Percentiles rank a stretch among this genome's conserved stretches.
phyloP scores from a whole-genome alignment of 2,797 vertebrate species.

The Nyctibius grandis region DNA sequence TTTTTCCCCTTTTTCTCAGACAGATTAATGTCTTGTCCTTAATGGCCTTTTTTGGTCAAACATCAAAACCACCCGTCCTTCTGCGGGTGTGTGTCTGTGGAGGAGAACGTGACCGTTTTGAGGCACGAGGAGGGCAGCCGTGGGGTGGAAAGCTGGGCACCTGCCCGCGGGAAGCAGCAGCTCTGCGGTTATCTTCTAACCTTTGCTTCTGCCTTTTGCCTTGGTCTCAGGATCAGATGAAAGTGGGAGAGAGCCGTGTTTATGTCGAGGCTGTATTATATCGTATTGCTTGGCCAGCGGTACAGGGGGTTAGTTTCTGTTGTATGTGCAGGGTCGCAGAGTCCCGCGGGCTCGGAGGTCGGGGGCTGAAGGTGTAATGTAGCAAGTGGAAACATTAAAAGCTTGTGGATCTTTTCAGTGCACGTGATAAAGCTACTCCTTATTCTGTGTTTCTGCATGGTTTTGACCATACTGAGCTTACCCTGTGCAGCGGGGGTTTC shows the following conservation, averaged over 20 bases:
- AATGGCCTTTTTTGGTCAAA: constrained; percentile 22
- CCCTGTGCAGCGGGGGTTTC: fast-evolving
- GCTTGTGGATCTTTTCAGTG: neutral
- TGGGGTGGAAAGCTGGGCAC: neutral
- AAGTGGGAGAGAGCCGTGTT: neutral
- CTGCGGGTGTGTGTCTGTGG: neutral
- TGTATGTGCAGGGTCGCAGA: fast-evolving
- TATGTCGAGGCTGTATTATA: fast-evolving
- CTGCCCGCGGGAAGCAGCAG: neutral
- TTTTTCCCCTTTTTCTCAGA: neutral
- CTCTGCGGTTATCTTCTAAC: neutral
- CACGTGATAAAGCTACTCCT: neutral
- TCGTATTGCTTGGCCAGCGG: fast-evolving
- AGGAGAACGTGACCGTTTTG: neutral
- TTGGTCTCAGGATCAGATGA: neutral
- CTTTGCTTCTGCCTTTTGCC: neutral
- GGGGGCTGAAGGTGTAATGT: neutral
- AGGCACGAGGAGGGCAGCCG: neutral
- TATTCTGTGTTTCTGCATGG: neutral
- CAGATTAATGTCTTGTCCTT: constrained; percentile 55
- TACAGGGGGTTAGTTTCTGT: fast-evolving
- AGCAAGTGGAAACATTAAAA: neutral
- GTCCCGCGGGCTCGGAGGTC: fast-evolving
- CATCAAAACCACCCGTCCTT: neutral
- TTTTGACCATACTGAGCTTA: fast-evolving